Percentiles rank a stretch among this genome's conserved stretches.
phyloP scores from a whole-genome alignment of 2,797 vertebrate species.

The Helicolenus hilgendorfi region DNA sequence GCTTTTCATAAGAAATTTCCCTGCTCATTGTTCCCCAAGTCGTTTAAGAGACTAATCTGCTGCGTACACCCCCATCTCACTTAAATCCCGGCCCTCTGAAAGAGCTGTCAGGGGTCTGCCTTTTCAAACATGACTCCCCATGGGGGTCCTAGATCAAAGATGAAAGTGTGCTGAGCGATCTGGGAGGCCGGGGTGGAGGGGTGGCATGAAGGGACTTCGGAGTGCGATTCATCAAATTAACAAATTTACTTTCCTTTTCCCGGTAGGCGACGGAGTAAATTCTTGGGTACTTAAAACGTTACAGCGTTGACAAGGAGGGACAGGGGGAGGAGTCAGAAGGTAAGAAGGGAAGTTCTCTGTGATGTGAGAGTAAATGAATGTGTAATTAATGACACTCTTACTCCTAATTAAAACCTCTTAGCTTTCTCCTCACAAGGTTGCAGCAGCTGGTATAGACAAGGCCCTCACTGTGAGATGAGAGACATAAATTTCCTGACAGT shows the following conservation, averaged over 20 bases:
- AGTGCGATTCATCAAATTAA: conserved; percentile 83
- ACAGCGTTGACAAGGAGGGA: conserved; percentile 57
- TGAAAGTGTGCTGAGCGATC: conserved; percentile 79
- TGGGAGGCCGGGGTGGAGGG: conserved; percentile 62
- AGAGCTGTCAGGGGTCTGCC: conserved; percentile 74
- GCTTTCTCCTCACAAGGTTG: conserved; percentile 93
- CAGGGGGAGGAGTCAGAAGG: conserved; percentile 60
- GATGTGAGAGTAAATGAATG: conserved; percentile 74
- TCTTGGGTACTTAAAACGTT: conserved; percentile 72
- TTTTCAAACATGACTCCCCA: conserved; percentile 77
- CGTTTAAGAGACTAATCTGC: conserved; percentile 86
- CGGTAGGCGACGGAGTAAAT: conserved; percentile 67
- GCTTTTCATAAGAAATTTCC: conserved; percentile 81
- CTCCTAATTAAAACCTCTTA: conserved; percentile 99
- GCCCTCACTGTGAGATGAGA: conserved; percentile 86
- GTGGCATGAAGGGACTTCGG: conserved; percentile 62
- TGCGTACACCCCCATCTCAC: conserved; percentile 63
- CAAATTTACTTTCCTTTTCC: conserved; percentile 80
- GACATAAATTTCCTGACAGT: conserved; percentile 95
- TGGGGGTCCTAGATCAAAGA: conserved; percentile 82
- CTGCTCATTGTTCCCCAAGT: conserved; percentile 82
- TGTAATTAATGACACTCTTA: conserved; percentile 95
- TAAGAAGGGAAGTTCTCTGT: conserved; percentile 45
- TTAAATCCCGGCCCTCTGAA: conserved; percentile 74
- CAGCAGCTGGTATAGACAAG: conserved; percentile 92